Base-by-base conservation (phyloP, 2,888 invertebrate genomes). In the Spodoptera picta region DNA sequence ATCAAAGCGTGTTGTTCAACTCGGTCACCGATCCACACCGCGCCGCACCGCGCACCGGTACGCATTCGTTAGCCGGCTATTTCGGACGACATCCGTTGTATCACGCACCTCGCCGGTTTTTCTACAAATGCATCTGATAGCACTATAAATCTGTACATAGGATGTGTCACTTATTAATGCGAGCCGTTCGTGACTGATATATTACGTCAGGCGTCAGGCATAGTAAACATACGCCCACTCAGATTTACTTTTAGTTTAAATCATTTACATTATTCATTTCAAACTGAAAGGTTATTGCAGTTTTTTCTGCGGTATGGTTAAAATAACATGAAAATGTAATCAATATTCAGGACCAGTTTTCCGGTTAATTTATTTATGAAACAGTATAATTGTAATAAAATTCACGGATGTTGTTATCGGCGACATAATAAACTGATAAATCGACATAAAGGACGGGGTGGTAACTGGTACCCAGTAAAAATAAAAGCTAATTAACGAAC, bases 1-100 rank as follows among this genome's bases (percentile, higher is more conserved):
- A 65, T 74, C 61, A 73, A 74, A 70, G 54, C 27, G 45, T 31
- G 46, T 54, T 14, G 27, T 12, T n/a, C 48, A 42, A 11, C 55
- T 53, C 46, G 58, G 49, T 3, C 69, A 44, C 58, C 60, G 74
- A 24, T 12, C 47, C 57, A 60, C 77, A 73, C 31, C 31, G 31
- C 31, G 31, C 31, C 36, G 9, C 5, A 7, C 36, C 36, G 36
- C 36, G 7, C 36, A 36, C 59, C 60, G 74, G 31, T 12, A 45
- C 57, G 62, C 77, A 73, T 75, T 75, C 66, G 61, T 68, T 64
- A 60, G 24, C 14, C 56, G 56, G 78, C 69, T 79, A 79, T 80
- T 79, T 79, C 58, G 46, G 66, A 64, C 64, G 41, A 52, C 81
- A 70, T 79, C 79, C 79, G 80, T 47, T 66, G 46, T 58, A 60